These are phyloP conservation scores for Drosophila kuntzei DNA, from an alignment of 2,888 invertebrate species.

Conservation along the genomic window DNA sequence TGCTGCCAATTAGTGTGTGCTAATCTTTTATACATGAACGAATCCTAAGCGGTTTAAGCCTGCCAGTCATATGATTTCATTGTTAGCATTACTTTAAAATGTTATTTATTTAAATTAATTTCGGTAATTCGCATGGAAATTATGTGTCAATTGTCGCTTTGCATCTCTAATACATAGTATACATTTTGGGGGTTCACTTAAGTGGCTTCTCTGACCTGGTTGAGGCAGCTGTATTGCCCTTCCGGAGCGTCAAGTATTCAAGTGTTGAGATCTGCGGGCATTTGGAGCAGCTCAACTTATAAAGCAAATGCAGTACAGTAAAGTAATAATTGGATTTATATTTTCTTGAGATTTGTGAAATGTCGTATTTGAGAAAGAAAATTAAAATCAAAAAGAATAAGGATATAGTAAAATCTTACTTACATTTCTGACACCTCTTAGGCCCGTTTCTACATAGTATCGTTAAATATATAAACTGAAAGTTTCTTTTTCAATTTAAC, in stretches of 20 bases:
- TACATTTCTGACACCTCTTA: too few species aligned
- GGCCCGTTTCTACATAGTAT: too few species aligned
- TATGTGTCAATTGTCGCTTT: slow-evolving; percentile 53
- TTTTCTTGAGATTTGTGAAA: neutral
- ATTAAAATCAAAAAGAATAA: neutral
- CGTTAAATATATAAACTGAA: too few species aligned
- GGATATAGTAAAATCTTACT: neutral
- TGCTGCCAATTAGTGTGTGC: slow-evolving; percentile 74
- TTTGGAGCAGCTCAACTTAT: slow-evolving; percentile 19
- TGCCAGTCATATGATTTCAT: slow-evolving; percentile 25
- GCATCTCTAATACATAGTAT: slow-evolving; percentile 10
- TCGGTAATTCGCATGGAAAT: slow-evolving; percentile 45
- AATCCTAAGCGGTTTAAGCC: slow-evolving; percentile 74
- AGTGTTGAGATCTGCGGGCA: slow-evolving; percentile 44
- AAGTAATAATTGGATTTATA: neutral
- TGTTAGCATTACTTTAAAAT: slow-evolving; percentile 56
- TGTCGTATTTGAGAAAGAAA: neutral
- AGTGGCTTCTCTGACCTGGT: slow-evolving; percentile 39
- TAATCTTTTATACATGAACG: slow-evolving; percentile 73
- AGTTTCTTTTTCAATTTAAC: too few species aligned
- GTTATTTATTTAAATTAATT: slow-evolving; percentile 76
- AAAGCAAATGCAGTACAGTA: slow-evolving; percentile 2
- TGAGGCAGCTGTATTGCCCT: slow-evolving; percentile 32
- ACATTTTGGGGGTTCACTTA: slow-evolving; percentile 24
- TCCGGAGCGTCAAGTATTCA: neutral